phyloP scores from a whole-genome alignment of 1,140 invertebrate species.

The Drosophila punjabiensis region DNA sequence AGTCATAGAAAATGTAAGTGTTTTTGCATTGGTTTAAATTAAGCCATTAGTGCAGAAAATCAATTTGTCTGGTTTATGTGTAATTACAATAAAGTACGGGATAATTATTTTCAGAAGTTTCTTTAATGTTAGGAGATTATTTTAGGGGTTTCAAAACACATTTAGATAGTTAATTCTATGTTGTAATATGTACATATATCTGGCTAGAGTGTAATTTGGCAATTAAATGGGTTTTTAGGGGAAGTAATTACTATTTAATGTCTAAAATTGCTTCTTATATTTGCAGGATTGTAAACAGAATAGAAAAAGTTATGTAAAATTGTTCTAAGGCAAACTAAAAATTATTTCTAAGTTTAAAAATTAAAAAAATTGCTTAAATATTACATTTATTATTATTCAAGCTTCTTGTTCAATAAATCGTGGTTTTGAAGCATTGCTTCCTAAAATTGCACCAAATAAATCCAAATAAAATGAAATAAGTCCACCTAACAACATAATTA shows the following conservation, averaged over 20 bases:
- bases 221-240: too few species aligned
- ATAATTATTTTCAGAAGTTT: background rate
- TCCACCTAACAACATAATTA: background rate
- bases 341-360: background rate
- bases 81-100: background rate
- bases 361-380: background rate
- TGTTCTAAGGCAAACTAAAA: too few species aligned
- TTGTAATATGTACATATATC: background rate
- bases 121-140: background rate
- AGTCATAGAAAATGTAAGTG: constrained; percentile 9
- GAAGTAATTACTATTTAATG: too few species aligned
- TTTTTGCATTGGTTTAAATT: constrained; percentile 17
- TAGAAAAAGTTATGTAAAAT: too few species aligned
- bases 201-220: background rate
- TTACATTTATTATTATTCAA: background rate
- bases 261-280: too few species aligned
- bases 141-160: background rate
- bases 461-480: background rate
- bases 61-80: constrained; percentile 17
- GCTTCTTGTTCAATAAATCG: background rate
- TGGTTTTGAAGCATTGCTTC: background rate
- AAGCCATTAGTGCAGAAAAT: constrained; percentile 33
- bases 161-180: background rate
- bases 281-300: too few species aligned
- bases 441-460: background rate